Base-by-base conservation (phyloP, 2,113 vertebrate species). In the Corythaixoides concolor region DNA sequence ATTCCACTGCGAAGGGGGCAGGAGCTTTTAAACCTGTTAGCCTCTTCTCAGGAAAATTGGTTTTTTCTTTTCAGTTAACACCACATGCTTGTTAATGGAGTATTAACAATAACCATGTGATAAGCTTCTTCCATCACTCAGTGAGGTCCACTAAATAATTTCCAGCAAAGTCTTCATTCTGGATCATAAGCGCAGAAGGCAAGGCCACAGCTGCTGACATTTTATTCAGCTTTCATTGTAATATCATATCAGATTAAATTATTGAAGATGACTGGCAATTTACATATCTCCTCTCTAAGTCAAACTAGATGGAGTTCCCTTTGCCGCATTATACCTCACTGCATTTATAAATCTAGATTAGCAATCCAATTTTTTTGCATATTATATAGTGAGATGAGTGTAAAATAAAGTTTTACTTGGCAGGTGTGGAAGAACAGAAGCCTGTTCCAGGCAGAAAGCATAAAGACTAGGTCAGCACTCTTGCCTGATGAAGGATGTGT, bases 211-310 rank as follows among this genome's bases (percentile, higher is more conserved):
- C 53, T 95, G 73, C 69, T 69, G 63, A 55, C n/a, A 81, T 56
- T 67, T 90, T 90, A 84, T 93, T 88, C 76, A 86, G 88, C 52
- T 93, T 95, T 93, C 76, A 90, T 85, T 50, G 59, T 83, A 62
- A 47, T 81, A 83, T 93, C 85, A 50, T 84, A 92, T 72, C 92
- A 93, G 24, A 60, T 27, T 96, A 56, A 94, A 94, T 90, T 86
- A 94, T 90, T 95, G 85, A 97, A 90, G 55, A 84, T 86, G 68
- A 84, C 90, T 90, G 72, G 52, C 64, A 90, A 89, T 96, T 96
- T 96, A 88, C 68, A 49, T 64, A 85, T 72, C 79, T 82, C 41
- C 35, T 95, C 84, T 95, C 69, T 56, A 79, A 96, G 75, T 85
- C 88, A 92, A 95, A 88, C 81, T 94, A 88, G 35, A 19, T 58